Base-by-base conservation (phyloP, 1,140 invertebrate genomes). In the Bombus haemorrhoidalis region DNA sequence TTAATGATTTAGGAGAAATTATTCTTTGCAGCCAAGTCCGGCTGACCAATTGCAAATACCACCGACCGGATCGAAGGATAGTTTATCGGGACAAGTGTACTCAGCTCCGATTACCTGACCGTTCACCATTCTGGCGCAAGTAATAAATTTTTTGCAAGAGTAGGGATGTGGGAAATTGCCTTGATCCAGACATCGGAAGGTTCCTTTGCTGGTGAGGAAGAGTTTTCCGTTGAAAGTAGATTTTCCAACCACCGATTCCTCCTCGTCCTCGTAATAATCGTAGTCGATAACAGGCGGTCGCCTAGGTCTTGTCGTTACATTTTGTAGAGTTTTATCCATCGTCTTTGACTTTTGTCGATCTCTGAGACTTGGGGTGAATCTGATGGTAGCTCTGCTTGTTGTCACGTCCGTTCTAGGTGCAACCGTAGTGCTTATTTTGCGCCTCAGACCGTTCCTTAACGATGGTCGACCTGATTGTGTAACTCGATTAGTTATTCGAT, bases 41-140 rank as follows among this genome's bases (percentile, higher is more conserved):
- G 97, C 96, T 2, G 97, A 97, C 98, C 98, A 98, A 93, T 98
- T 98, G 92, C 98, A 98, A 87, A 98, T 98, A 37, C 98, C 98
- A 32, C 98, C 98, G 9, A 98, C 96, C 1, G 98, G 98, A 94
- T 98, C 98, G 92, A 98, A 98, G 81, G 97, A 97, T 0, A 98
- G 94, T 41, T 97, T 97, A 81, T 97, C 96, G 0, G 98, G 98
- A 93, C 98, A 98, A 1, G 97, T 97, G 93, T 98, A 98, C 86
- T 98, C 98, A 96, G 97, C 98, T 4, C 97, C 98, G 0, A 98
- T 94, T 1, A 98, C 96, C 37, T 96, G 95, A 57, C 97, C 97
- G 89, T 96, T 97, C 73, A 98, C 97, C 95, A 98, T 97, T 92
- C 96, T 96, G 0, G 98, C 97, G 93, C 98, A 98, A 13, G 97